Evolutionary conservation across 1,140 invertebrate genomes (phyloP), one percentile per base, ranked within the genome.

Genomic region (Drosophila prosaltans): DNA sequence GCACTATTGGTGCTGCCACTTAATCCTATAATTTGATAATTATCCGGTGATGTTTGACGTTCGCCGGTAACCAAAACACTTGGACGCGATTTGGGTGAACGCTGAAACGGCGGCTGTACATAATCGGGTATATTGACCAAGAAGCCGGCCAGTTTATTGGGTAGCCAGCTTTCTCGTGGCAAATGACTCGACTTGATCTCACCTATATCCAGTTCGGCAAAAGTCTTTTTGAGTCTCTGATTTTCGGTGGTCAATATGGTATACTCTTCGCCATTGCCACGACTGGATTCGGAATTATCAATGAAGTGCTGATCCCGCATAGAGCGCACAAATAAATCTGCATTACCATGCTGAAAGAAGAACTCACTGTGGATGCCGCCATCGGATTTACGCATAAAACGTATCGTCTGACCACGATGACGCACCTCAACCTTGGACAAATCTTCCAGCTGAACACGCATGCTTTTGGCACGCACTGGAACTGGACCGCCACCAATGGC

Each of bases 271-370:
- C 65, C 58, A 11, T 81, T 80, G 6, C 70, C 61, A 21, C 69
- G 67, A 11, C 59, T 69, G 2, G 65, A 57, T 10, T 75, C 73
- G 2, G 75, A 54, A 48, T 62, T 72, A 57, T 91, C 90, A 11
- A 92, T 88, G 24, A 92, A 78, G 63, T 92, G 91, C 30, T 75
- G 70, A 24, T 91, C 77, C 78, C 95, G 95, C 16, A 97, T 92
- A 45, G 94, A 93, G 30, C 94, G 94, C 7, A 97, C 93, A 86
- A 98, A 96, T 69, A 95, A 94, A 82, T 97, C 95, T 6, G 96
- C 96, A 76, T 97, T 97, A 8, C 96, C 96, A 81, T 96, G 94
- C 91, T 97, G 96, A 92, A 98, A 98, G 81, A 97, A 96, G 82
- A 97, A 95, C 11, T 95, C 95, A 71, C 95, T 96, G 75, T 96